A percentile compares a stretch with the other conserved stretches of the same genome.
These are phyloP conservation scores for Teinopalpus imperialis DNA, from an alignment of 2,888 invertebrate species.

Conservation along the genomic window DNA sequence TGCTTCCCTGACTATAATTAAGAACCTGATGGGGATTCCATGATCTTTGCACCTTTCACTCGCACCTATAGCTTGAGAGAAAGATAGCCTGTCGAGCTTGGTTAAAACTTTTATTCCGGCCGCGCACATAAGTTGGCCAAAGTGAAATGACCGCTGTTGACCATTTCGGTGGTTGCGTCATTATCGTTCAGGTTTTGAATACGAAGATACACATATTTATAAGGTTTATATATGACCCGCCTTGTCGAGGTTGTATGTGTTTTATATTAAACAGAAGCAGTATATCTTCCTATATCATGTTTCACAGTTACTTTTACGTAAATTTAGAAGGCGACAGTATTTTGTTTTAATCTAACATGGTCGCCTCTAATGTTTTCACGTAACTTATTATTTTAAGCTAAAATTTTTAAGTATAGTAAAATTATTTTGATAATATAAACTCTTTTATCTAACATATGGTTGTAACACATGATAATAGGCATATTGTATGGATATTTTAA, in stretches of 20 bases:
- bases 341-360: too few relatives aligned
- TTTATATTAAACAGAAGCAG: constrained; percentile 1
- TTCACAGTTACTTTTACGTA: too few relatives aligned
- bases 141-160: constrained; percentile 79
- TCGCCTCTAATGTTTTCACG: too few relatives aligned
- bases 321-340: too few relatives aligned
- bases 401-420: too few relatives aligned
- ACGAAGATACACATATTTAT: constrained; percentile 39
- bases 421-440: too few relatives aligned
- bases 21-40: constrained; percentile 33
- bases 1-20: constrained; percentile 9
- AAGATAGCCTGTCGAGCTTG: constrained; percentile 48
- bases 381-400: too few relatives aligned
- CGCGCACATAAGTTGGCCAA: constrained; percentile 75
- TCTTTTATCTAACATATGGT: too few relatives aligned
- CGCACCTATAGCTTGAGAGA: constrained; percentile 33
- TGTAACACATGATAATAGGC: too few relatives aligned
- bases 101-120: constrained; percentile 49
- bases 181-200: constrained; percentile 56
- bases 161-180: constrained; percentile 78
- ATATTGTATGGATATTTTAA: too few relatives aligned
- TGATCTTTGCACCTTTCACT: constrained; percentile 40
- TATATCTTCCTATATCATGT: too few relatives aligned
- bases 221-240: neutral
- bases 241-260: neutral